Conservation (phyloP, 2,113 vertebrate genomes). For the Cercocebus atys region DNA sequence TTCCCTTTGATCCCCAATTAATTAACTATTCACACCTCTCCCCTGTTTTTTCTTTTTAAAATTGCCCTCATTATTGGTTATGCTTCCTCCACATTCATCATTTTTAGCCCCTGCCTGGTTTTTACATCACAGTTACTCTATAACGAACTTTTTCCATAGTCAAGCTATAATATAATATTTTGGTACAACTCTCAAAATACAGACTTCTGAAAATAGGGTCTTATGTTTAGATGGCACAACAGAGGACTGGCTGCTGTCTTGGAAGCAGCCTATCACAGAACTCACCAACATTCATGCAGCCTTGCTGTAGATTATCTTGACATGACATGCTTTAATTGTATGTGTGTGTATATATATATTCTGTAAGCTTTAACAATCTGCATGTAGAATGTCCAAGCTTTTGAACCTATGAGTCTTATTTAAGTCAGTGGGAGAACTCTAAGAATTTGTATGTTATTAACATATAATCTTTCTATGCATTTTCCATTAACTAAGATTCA, state of each 20-base stretch:
- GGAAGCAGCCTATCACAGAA: background rate
- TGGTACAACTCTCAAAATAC: background rate
- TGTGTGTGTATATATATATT: background rate
- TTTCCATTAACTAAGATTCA: background rate
- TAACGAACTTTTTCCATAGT: background rate
- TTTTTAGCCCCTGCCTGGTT: background rate
- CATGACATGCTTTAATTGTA: background rate
- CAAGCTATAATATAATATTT: constrained; percentile 1
- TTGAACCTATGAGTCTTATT: constrained; percentile 11
- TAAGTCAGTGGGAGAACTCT: background rate
- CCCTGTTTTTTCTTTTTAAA: background rate
- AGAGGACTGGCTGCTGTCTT: background rate
- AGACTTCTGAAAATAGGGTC: background rate
- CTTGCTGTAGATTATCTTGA: background rate
- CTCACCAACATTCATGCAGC: background rate
- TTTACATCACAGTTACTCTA: background rate
- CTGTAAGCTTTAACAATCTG: background rate
- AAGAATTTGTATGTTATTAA: constrained; percentile 3
- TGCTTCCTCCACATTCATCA: background rate
- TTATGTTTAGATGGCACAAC: background rate
- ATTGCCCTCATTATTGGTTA: background rate
- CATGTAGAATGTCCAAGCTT: background rate
- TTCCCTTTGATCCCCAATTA: background rate
- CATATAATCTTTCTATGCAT: background rate
- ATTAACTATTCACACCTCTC: background rate